Evolutionary conservation across 1,140 invertebrate genomes (phyloP), one percentile per base, ranked within the genome.

Genomic region (Listronotus bonariensis): DNA sequence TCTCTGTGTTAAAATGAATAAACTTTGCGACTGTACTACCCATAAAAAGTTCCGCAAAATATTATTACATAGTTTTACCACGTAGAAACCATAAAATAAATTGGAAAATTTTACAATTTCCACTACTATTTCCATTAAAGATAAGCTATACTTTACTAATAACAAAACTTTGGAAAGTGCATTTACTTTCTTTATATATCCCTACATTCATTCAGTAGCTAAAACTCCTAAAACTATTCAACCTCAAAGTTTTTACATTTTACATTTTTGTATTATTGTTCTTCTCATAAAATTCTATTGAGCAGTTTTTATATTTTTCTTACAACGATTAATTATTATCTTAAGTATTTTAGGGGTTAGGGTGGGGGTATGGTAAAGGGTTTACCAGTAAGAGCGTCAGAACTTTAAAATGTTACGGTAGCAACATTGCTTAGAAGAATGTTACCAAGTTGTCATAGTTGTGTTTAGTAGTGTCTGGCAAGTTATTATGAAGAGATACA

Each of bases 101-200:
- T 51, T 51, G 26, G n/a, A 6, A 26, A 51, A 20, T 31, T 51
- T 51, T 57, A 54, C 52, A 54, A 40, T 41, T 54, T 54, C 34
- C 12, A 54, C 15, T 54, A 54, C 34, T 15, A 54, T 54, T 38
- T 54, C 52, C 52, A 54, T 54, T 41, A 41, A 54, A 40, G 52
- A 54, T 54, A 38, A 46, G 43, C 15, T 46, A 46, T 46, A 46
- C 43, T 46, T 46, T 20, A 15, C 52, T 40, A 54, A 54, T 41
- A 54, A 54, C 34, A 40, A 40, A 54, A 54, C 32, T 18, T 54
- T 32, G 2, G 31, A 18, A 51, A 17, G 48, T 51, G 7, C 17
- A 31, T 51, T 32, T 51, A 36, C 8, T 36, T 36, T 26, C 26
- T 51, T 51, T 51, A 51, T 51, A 51, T 51, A 51, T 51, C 48